Conservation (phyloP, 2,888 invertebrate species). For the Euzophera pinguis region DNA sequence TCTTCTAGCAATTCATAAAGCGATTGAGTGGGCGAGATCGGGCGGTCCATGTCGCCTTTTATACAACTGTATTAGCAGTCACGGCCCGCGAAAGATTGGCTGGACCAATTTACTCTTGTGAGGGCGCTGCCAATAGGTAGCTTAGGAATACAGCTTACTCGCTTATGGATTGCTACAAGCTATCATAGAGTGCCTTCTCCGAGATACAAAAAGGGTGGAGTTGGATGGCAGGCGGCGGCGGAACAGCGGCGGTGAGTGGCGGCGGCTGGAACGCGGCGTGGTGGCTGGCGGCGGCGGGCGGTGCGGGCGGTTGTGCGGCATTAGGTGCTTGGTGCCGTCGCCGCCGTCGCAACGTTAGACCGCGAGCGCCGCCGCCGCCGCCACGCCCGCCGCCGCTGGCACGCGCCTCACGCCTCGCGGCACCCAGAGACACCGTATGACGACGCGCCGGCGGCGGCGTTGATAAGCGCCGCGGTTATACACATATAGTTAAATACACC, state of each 20-base stretch:
- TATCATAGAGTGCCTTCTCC: not conserved
- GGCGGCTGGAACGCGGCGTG: conserved; percentile 28
- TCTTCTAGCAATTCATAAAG: no score
- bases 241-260: conserved; percentile 22
- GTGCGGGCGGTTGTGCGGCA: conserved; percentile 34
- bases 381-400: conserved; percentile 34
- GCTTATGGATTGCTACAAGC: no score
- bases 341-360: conserved; percentile 50
- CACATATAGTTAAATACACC: conserved; percentile 54
- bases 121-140: no score
- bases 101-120: no score
- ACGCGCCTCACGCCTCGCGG: conserved; percentile 43
- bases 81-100: no score
- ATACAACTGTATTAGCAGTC: no score
- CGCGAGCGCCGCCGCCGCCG: conserved; percentile 57
- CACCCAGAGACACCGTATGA: conserved; percentile 66
- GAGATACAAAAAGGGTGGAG: conserved; percentile 1
- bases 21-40: no score
- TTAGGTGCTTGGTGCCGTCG: conserved; percentile 50
- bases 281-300: conserved; percentile 41
- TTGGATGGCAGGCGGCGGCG: conserved; percentile 38
- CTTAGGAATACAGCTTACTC: no score
- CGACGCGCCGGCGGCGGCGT: conserved; percentile 41
- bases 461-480: conserved; percentile 30
- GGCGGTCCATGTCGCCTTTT: no score